A percentile compares a stretch with the other conserved stretches of the same genome.
Conservation (phyloP, 2,888 invertebrate genomes). For the Rosalia funebris region DNA sequence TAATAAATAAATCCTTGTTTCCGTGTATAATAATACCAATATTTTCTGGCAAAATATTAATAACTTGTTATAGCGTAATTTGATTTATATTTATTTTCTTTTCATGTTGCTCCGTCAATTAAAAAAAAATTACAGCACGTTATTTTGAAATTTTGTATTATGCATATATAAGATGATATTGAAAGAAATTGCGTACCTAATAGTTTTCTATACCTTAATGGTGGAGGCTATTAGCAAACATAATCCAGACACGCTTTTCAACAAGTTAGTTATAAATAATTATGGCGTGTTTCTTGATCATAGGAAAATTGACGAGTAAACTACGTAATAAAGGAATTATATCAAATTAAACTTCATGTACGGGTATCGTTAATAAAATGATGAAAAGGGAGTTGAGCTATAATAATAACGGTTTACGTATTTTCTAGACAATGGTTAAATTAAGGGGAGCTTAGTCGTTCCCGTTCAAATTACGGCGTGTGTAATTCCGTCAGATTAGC, state of each 20-base stretch:
- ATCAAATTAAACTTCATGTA: conserved; percentile 42
- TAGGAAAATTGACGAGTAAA: conserved; percentile 4
- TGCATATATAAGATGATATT: too few relatives aligned
- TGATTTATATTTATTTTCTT: too few relatives aligned
- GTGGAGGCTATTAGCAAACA: neutral
- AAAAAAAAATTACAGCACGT: too few relatives aligned
- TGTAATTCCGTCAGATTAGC: conserved; percentile 65
- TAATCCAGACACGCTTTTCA: neutral
- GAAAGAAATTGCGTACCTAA: too few relatives aligned
- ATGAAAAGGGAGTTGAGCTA: conserved; percentile 41
- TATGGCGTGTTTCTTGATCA: conserved; percentile 2
- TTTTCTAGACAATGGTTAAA: conserved; percentile 62
- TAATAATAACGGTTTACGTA: conserved; percentile 47
- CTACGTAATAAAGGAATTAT: conserved; percentile 38
- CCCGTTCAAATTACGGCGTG: conserved; percentile 60
- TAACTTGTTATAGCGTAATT: too few relatives aligned
- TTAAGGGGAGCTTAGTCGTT: conserved; percentile 60
- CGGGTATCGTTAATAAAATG: conserved; percentile 44
- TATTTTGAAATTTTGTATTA: too few relatives aligned
- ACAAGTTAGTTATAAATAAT: conserved; percentile 12
- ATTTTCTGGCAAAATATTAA: too few relatives aligned
- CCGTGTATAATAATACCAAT: too few relatives aligned
- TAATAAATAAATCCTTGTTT: too few relatives aligned
- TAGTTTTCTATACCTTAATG: neutral
- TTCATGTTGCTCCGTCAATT: too few relatives aligned